Evolutionary conservation across 2,113 vertebrate species (phyloP), one percentile per base, ranked within the genome.

Genomic region (Garra rufa): DNA sequence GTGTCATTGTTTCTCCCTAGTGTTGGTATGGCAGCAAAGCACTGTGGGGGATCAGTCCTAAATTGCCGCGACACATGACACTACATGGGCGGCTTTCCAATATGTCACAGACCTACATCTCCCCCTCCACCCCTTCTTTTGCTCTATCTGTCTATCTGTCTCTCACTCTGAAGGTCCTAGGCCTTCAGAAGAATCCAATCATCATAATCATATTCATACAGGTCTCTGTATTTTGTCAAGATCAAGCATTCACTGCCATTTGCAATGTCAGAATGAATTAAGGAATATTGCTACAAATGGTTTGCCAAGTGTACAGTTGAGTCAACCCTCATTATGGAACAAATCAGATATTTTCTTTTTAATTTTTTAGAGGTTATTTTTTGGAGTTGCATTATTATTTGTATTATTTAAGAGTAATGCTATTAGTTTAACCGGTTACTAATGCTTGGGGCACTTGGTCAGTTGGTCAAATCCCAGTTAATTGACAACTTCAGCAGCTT

Each of bases 241-340:
- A 91, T 93, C 90, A 91, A 90, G 91, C 80, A 1, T 57, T 43
- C 4, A 21, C 50, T n/a, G 50, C 28, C 30, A 46, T 61, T 44
- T 19, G 6, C 26, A 48, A 30, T 74, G 41, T 78, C 67, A 70
- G 85, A 55, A 41, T 41, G 50, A 78, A 26, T 83, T 73, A 50
- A 21, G 28, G 17, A n/a, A 24, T 28, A 71, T 52, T 17, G 34
- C 34, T 38, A 30, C 46, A 69, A 43, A 57, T 13, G 50, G 43
- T 63, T 67, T 24, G 44, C 82, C 21, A 43, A 65, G 34, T 69
- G 24, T 48, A 17, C 28, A 69, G 13, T 69, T 9, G 9, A 4
- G n/a, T 59, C 55, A 59, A 59, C 9, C n/a, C 9, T 41, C 65
- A 41, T 69, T 69, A 38, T 21, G 65, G 34, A 69, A n/a, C n/a